Evolutionary conservation across 2,888 invertebrate genomes (phyloP), one percentile per base, ranked within the genome.

Genomic region (Lasiommata megera): DNA sequence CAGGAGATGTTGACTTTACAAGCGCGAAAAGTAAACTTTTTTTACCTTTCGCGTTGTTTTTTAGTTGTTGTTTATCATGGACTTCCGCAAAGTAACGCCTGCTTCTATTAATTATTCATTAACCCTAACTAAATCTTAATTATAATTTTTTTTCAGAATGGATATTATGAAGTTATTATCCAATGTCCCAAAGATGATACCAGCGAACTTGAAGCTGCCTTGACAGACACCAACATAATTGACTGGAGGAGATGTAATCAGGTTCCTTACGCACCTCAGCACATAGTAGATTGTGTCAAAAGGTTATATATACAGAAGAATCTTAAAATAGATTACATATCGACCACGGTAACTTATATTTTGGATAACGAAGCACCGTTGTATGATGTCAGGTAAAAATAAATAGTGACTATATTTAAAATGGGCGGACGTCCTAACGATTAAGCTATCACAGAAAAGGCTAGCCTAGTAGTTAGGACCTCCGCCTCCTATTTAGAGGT

Each of bases 121-220:
- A 17, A 9, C 17, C 5, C 3, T 17, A 16, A n/a, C n/a, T n/a
- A n/a, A n/a, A n/a, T n/a, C n/a, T n/a, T n/a, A n/a, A n/a, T n/a
- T n/a, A n/a, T n/a, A n/a, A 23, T 44, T 3, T 23, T 8, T 17
- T 41, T 72, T 3, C 71, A 82, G 82, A 60, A 62, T 34, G 56
- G 50, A n/a, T 72, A 62, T 51, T 71, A 76, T 48, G 82, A 83
- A 70, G 47, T 84, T 0, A 65, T 82, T 14, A 72, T 84, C 16
- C 76, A 76, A 47, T 74, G 72, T 34, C 73, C 77, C 0, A 73
- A 41, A 9, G 66, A 76, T n/a, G 68, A 82, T 47, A 75, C 76
- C 0, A 58, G 62, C 8, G 66, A 68, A 28, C 66, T 85, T 1
- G 68, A 75, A 67, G 65, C 72, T 6, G 80, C 81, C 1, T 64